Percentiles rank a stretch among this genome's conserved stretches.
These are phyloP conservation scores for Trichonephila inaurata DNA, from an alignment of 1,140 invertebrate species.

Conservation along the genomic window DNA sequence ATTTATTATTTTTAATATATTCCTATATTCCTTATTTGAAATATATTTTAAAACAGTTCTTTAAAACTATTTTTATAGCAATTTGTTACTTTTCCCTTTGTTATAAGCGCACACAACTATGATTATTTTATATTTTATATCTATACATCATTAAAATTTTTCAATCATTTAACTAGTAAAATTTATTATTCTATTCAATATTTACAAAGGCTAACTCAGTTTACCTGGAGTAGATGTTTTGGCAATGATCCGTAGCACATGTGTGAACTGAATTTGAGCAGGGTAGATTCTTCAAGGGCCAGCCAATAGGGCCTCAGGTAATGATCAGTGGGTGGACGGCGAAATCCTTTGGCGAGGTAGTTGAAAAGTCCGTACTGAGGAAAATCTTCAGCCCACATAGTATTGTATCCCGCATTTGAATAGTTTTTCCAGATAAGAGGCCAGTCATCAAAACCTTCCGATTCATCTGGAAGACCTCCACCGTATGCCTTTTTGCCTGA, in stretches of 20 bases:
- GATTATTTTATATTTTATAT: no score
- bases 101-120: no score
- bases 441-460: conserved; percentile 79
- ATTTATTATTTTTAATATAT: no score
- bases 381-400: conserved; percentile 82
- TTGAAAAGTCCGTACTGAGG: conserved; percentile 82
- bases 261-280: conserved; percentile 71
- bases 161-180: no score
- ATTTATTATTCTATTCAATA: no score
- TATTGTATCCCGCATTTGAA: conserved; percentile 81
- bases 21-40: no score
- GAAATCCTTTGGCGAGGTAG: conserved; percentile 81
- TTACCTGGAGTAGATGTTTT: conserved; percentile 66
- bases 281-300: conserved; percentile 71
- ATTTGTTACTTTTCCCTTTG: no score
- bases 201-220: background rate
- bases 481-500: conserved; percentile 78
- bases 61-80: no score
- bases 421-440: conserved; percentile 83
- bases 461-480: background rate
- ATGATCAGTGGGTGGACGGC: conserved; percentile 81
- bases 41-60: no score
- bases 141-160: no score
- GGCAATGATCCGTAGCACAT: conserved; percentile 78
- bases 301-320: conserved; percentile 81